phyloP scores from a whole-genome alignment of 1,140 invertebrate genomes.

The Cydia fagiglandana region DNA sequence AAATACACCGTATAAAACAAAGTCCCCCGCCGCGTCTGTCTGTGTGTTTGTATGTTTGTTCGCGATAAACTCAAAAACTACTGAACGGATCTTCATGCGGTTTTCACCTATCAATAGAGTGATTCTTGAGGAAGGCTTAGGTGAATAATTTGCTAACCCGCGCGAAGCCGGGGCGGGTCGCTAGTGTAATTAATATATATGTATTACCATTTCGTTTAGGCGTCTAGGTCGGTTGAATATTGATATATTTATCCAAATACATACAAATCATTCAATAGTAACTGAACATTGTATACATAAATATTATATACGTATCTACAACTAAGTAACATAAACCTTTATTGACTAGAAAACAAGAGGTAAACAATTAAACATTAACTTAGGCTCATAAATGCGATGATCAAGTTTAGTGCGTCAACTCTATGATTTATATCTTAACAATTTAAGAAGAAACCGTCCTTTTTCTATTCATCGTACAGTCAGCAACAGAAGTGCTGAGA shows the following conservation, averaged over 20 bases:
- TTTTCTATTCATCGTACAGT: neutral
- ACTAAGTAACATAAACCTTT: slow-evolving; percentile 29
- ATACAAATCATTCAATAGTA: neutral
- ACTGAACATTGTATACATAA: neutral
- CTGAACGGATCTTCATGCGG: too few species aligned
- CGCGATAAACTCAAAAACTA: too few species aligned
- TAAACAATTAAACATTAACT: neutral
- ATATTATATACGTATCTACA: neutral
- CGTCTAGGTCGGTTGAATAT: neutral
- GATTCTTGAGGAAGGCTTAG: too few species aligned
- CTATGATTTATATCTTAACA: neutral
- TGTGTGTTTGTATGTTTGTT: too few species aligned
- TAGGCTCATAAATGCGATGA: slow-evolving; percentile 18
- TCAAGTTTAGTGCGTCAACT: slow-evolving; percentile 5
- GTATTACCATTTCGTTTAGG: too few species aligned
- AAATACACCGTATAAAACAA: too few species aligned
- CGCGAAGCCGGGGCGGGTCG: too few species aligned
- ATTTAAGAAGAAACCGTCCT: neutral
- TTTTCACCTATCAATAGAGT: too few species aligned
- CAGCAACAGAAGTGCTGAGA: too few species aligned
- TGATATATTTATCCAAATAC: slow-evolving; percentile 1
- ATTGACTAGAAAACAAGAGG: slow-evolving; percentile 19
- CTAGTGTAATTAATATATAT: too few species aligned
- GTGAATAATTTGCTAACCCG: too few species aligned
- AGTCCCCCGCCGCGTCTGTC: too few species aligned